Conservation (phyloP, 2,113 vertebrate species). For the Lepus americanus region DNA sequence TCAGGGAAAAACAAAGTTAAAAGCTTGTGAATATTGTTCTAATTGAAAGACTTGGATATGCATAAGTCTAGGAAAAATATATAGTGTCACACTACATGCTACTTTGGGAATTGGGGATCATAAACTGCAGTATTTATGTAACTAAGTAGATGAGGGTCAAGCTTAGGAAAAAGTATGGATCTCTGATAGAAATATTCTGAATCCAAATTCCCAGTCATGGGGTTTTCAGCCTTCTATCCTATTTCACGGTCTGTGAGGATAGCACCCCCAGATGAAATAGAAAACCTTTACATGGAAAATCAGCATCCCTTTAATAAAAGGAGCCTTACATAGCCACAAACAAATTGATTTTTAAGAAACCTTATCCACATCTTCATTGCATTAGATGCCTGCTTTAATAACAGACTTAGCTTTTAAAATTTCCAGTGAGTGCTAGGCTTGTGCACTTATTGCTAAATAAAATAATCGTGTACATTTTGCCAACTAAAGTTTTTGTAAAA, state of each 20-base stretch:
- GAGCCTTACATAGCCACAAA: not conserved
- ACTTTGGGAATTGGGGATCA: not conserved
- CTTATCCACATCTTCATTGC: not conserved
- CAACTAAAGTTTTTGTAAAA: constrained; percentile 7
- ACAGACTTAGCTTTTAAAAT: not conserved
- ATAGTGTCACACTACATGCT: not conserved
- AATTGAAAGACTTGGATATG: not conserved
- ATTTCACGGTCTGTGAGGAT: not conserved
- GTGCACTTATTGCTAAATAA: not conserved
- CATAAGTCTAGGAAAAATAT: not conserved
- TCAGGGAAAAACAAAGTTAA: not conserved
- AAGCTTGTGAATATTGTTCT: not conserved
- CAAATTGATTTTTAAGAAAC: constrained; percentile 5
- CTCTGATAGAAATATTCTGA: constrained; percentile 2
- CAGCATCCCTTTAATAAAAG: not conserved
- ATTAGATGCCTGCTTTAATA: not conserved
- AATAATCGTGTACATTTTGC: not conserved
- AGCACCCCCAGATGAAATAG: not conserved
- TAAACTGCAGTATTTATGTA: not conserved
- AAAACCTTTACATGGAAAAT: not conserved
- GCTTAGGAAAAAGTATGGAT: not conserved
- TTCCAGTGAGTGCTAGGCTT: not conserved
- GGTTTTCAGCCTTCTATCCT: not conserved
- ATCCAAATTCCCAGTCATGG: not conserved
- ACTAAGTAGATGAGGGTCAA: not conserved